Conservation (phyloP, 2,888 invertebrate species). For the Keiferia lycopersicella region DNA sequence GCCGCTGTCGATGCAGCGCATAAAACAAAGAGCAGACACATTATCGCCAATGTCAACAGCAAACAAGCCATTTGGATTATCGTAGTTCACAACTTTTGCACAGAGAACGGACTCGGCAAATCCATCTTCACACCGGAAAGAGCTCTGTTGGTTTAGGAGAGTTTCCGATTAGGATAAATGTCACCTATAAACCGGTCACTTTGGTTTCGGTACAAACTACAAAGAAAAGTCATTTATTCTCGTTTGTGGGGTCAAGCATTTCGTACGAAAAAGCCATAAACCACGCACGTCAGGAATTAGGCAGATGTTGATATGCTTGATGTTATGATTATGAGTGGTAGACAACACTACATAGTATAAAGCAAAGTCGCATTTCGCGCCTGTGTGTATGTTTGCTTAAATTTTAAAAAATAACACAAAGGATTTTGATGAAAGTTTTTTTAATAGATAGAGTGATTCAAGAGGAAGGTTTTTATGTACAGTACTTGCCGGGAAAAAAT, state of each 20-base stretch:
- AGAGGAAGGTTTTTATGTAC: too few species aligned
- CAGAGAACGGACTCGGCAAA: neutral
- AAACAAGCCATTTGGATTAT: too few species aligned
- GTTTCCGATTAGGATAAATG: constrained; percentile 62
- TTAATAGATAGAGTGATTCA: too few species aligned
- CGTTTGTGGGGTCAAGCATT: constrained; percentile 40
- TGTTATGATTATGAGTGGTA: too few species aligned
- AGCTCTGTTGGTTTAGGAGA: neutral
- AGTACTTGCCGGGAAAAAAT: too few species aligned
- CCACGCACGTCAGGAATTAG: neutral
- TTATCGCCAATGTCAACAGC: neutral
- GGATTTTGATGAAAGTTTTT: too few species aligned
- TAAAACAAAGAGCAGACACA: neutral
- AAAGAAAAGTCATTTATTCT: constrained; percentile 57
- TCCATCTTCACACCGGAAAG: neutral
- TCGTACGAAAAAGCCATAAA: neutral
- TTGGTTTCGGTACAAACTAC: constrained; percentile 51
- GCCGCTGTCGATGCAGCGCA: too few species aligned
- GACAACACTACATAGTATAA: too few species aligned
- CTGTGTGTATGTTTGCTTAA: too few species aligned
- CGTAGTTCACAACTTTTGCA: neutral
- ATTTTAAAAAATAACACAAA: too few species aligned
- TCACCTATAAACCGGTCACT: constrained; percentile 67
- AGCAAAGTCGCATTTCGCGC: too few species aligned
- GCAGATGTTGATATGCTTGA: too few species aligned